These are phyloP conservation scores for Hyphantria cunea DNA, from an alignment of 1,140 invertebrate species.

Conservation along the genomic window DNA sequence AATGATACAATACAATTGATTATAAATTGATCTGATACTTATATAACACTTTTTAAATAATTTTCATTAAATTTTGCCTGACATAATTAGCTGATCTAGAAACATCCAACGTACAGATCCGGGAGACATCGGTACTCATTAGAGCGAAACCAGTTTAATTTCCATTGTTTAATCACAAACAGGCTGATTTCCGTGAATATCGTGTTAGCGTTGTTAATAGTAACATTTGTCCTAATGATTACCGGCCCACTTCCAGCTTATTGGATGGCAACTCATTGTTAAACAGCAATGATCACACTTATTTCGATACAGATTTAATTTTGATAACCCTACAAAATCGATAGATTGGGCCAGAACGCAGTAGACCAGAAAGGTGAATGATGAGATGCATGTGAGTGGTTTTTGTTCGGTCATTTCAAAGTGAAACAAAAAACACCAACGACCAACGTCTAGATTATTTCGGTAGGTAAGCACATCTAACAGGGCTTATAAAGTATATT, in stretches of 20 bases:
- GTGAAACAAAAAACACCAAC: too few relatives aligned
- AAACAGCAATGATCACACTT: conserved; percentile 46
- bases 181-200: conserved; percentile 60
- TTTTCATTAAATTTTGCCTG: too few relatives aligned
- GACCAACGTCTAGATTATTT: too few relatives aligned
- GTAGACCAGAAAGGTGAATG: conserved; percentile 7
- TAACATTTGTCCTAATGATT: conserved; percentile 71
- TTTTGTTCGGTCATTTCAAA: background rate
- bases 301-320: conserved; percentile 50
- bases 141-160: conserved; percentile 68
- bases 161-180: conserved; percentile 66
- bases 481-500: too few relatives aligned
- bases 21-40: too few relatives aligned
- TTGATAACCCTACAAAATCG: conserved; percentile 9
- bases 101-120: conserved; percentile 32
- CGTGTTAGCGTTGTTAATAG: conserved; percentile 64
- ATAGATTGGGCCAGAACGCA: conserved; percentile 9
- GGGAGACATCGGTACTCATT: conserved; percentile 58
- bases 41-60: too few relatives aligned
- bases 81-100: background rate
- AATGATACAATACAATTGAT: too few relatives aligned
- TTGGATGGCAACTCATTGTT: conserved; percentile 43
- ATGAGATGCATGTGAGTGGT: conserved; percentile 6
- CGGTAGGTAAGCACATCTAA: too few relatives aligned
- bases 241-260: conserved; percentile 38